Conservation (phyloP, 2,888 invertebrate genomes). For the Pteria penguin region DNA sequence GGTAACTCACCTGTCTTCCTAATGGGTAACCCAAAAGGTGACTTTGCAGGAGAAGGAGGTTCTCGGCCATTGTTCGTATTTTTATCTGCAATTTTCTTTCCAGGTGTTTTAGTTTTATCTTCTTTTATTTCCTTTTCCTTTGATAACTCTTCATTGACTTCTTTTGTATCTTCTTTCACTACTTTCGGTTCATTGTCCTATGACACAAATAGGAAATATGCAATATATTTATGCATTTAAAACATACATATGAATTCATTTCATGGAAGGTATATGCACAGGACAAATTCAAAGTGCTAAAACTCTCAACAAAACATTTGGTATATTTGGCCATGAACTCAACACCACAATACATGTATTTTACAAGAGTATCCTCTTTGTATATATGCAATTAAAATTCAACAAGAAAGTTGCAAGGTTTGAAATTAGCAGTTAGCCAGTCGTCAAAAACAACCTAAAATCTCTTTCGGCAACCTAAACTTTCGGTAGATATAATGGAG, state of each 20-base stretch:
- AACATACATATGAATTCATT: neutral
- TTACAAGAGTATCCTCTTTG: too few relatives aligned
- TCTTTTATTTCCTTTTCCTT: neutral
- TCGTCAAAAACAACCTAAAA: too few relatives aligned
- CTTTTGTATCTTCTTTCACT: too few relatives aligned
- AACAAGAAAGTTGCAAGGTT: too few relatives aligned
- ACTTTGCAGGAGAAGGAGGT: constrained; percentile 55
- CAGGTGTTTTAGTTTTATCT: constrained; percentile 2
- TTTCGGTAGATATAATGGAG: too few relatives aligned
- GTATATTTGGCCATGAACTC: too few relatives aligned
- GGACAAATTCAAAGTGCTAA: too few relatives aligned
- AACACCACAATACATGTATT: too few relatives aligned
- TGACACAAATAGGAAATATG: neutral
- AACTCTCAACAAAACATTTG: too few relatives aligned
- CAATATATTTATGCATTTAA: neutral
- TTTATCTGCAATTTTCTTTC: neutral
- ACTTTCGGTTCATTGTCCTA: constrained; percentile 2
- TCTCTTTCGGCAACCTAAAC: too few relatives aligned
- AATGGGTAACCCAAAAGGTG: constrained; percentile 63
- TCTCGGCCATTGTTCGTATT: neutral
- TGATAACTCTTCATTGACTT: neutral
- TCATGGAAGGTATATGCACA: neutral
- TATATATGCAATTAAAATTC: too few relatives aligned
- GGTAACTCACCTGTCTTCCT: constrained; percentile 65
- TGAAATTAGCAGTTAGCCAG: too few relatives aligned